Evolutionary conservation across 2,888 invertebrate species (phyloP), one percentile per base, ranked within the genome.

Genomic region (Malthinus seriepunctatus): DNA sequence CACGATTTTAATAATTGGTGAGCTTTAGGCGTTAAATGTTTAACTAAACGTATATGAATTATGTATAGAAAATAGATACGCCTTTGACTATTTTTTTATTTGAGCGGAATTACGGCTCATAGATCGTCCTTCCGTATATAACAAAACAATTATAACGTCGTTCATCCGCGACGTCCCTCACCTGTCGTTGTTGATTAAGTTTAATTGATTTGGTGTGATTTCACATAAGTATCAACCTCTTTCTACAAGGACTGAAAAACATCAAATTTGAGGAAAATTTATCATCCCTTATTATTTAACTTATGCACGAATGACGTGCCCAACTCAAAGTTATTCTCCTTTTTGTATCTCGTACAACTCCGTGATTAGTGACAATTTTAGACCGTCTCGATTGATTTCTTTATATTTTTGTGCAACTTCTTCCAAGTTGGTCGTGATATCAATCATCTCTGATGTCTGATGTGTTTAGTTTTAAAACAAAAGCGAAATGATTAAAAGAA

Each of bases 31-130:
- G 39, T 15, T 42, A 42, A 42, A 42, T 42, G 15, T n/a, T 11
- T 23, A 12, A 15, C 14, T 23, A 23, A 23, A 23, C 5, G 23
- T 23, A 2, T 23, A 23, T 23, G 5, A 23, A 23, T 23, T 23
- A 23, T 23, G 5, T 5, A 23, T 5, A 23, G 3, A 23, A 23
- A 23, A 23, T 3, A 23, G 23, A 3, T 23, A 23, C 23, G 23
- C 23, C 23, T 23, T 23, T 23, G n/a, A n/a, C n/a, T n/a, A n/a
- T 23, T 5, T 48, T 50, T 54, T 34, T 44, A 52, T 47, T 32
- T 46, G 11, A 58, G 63, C 63, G 67, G 67, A 67, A 65, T 62
- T 56, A 67, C 62, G 66, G 62, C 51, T 65, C 58, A 64, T 48
- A 60, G 62, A 54, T 46, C 51, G 58, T 51, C 63, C 63, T 67